Percentiles rank a stretch among this genome's conserved stretches.
phyloP scores from a whole-genome alignment of 2,888 invertebrate species.

The Troilus luridus region DNA sequence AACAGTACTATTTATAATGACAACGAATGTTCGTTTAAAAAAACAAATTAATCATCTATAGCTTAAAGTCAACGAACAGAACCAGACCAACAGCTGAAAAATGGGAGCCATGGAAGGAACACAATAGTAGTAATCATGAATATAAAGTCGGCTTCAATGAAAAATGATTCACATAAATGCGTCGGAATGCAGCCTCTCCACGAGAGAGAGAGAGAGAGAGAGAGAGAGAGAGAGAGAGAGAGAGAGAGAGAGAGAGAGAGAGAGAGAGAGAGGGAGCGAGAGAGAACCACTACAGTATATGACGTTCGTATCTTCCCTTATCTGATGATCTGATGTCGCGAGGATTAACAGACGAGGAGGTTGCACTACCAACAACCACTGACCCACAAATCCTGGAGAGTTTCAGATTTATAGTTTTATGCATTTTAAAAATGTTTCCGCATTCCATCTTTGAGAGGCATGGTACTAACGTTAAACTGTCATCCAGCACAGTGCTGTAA shows the following conservation, averaged over 20 bases:
- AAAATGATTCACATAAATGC: constrained; percentile 10
- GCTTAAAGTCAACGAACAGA: not conserved
- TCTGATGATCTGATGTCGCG: not conserved
- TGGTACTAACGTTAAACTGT: too few species aligned
- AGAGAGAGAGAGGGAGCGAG: too few species aligned
- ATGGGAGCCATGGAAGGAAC: not conserved
- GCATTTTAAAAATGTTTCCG: too few species aligned
- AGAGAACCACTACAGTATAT: not conserved
- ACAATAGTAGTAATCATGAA: constrained; percentile 12
- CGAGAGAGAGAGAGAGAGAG: too few species aligned
- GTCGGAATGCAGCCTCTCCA: not conserved
- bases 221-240: not conserved
- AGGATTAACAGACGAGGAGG: not conserved
- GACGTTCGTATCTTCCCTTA: not conserved
- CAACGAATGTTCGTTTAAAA: not conserved
- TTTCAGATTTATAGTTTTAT: not conserved
- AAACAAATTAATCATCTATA: not conserved
- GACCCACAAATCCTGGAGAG: not conserved
- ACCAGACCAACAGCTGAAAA: constrained; percentile 3
- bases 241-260: too few species aligned
- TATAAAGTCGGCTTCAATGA: not conserved
- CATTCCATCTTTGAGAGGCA: too few species aligned
- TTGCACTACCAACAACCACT: not conserved
- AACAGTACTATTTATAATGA: not conserved
- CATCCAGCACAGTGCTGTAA: too few species aligned